Evolutionary conservation across 2,797 vertebrate species (phyloP).

Genomic region (Spea hammondii): DNA sequence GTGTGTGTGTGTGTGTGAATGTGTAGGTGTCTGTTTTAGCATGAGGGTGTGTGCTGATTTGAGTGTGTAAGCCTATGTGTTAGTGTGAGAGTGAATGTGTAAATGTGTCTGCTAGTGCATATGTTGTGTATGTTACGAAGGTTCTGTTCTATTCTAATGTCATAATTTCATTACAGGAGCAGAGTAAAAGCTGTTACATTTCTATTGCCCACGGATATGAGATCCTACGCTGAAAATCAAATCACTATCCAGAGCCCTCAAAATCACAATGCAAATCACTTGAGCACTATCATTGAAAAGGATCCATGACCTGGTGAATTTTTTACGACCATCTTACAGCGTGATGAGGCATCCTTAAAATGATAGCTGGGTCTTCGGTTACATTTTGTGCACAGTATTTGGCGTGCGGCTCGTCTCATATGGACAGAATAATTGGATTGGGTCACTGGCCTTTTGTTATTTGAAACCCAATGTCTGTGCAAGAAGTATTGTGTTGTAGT

Average conservation of each 20-base stretch:
- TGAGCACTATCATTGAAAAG: constrained; percentile 75
- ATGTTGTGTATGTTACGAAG: no score
- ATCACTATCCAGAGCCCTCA: constrained; percentile 63
- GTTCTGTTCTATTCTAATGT: not conserved
- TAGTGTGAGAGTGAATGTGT: no score
- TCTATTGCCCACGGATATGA: constrained; percentile 78
- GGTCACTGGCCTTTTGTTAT: constrained; percentile 55
- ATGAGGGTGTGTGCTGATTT: no score
- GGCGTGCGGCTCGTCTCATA: constrained; percentile 55
- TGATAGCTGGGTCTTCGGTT: constrained; percentile 52
- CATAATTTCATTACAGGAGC: constrained; percentile 66
- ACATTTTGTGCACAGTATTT: constrained; percentile 55
- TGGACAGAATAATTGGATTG: constrained; percentile 33
- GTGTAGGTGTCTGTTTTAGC: no score
- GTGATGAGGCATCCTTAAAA: constrained; percentile 50
- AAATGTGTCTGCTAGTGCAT: no score
- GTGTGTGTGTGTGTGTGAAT: no score
- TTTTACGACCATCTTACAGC: constrained; percentile 58
- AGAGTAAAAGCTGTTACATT: constrained; percentile 92
- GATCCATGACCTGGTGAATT: constrained; percentile 67
- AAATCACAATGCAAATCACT: constrained; percentile 65
- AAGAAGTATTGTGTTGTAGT: constrained; percentile 43
- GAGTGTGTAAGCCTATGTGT: no score
- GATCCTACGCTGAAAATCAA: constrained; percentile 58
- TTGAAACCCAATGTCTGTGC: constrained; percentile 28